Evolutionary conservation across 2,888 invertebrate genomes (phyloP).

Genomic region (Cephus pygmeus): DNA sequence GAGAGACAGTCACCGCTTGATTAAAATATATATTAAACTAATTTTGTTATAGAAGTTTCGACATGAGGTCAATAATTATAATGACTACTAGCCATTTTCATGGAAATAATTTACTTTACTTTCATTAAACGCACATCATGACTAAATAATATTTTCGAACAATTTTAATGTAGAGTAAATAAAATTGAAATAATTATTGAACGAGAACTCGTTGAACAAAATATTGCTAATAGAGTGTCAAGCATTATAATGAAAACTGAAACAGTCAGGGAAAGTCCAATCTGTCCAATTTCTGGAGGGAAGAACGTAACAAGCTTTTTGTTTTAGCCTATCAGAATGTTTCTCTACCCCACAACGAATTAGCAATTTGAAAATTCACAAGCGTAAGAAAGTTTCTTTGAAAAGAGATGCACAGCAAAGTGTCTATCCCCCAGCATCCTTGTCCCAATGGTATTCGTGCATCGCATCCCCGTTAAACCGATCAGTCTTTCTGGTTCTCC

Average conservation of each 20-base stretch:
- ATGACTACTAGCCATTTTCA: not conserved
- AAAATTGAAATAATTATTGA: not conserved
- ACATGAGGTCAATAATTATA: not conserved
- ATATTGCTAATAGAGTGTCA: not conserved
- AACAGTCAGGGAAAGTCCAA: not conserved
- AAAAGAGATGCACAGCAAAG: not conserved
- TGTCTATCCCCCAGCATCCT: not conserved
- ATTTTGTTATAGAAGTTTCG: not conserved
- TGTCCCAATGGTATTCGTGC: not conserved
- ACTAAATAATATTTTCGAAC: too few species aligned
- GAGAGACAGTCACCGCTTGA: too few species aligned
- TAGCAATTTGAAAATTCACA: not conserved
- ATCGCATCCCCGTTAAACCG: not conserved
- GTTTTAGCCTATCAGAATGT: not conserved
- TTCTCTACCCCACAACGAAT: not conserved
- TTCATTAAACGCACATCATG: not conserved
- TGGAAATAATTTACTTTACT: not conserved
- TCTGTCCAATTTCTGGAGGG: not conserved
- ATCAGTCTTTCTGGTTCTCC: not conserved
- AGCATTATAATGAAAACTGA: not conserved
- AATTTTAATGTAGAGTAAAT: not conserved
- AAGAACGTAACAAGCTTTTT: not conserved
- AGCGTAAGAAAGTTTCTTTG: not conserved
- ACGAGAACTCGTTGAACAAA: not conserved
- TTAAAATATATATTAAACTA: too few species aligned